Evolutionary conservation across 2,797 vertebrate species (phyloP).

Genomic region (Nannoperca obscura): DNA sequence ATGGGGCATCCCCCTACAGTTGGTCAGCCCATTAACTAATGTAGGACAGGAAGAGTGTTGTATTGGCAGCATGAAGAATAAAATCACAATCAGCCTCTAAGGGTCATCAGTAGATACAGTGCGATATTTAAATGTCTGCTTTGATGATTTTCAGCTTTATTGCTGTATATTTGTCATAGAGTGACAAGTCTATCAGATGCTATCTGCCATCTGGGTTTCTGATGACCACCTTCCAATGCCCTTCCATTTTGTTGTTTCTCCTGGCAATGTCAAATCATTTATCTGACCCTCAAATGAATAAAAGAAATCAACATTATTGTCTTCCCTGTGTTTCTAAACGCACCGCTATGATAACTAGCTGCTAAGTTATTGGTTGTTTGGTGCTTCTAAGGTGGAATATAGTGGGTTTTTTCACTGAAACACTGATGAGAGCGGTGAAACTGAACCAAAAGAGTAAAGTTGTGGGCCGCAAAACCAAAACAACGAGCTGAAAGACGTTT

Average conservation of each 20-base stretch:
- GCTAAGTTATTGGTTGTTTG: background rate
- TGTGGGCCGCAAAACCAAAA: background rate
- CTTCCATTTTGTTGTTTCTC: background rate
- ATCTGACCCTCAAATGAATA: background rate
- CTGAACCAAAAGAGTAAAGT: too few species aligned
- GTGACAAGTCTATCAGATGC: background rate
- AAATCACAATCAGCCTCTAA: conserved; percentile 33
- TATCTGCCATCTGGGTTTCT: background rate
- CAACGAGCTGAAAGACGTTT: background rate
- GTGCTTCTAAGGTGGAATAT: background rate
- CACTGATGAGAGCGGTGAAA: background rate
- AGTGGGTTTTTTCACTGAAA: background rate
- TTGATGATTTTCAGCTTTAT: background rate
- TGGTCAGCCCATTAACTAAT: conserved; percentile 45
- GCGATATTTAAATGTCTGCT: conserved; percentile 15
- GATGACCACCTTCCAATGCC: background rate
- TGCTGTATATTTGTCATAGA: background rate
- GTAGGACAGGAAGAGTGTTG: conserved; percentile 56
- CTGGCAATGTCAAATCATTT: conserved; percentile 1
- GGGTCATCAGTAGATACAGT: conserved; percentile 16
- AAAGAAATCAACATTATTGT: background rate
- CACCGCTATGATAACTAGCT: background rate
- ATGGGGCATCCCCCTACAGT: conserved; percentile 57
- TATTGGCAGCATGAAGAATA: conserved; percentile 37
- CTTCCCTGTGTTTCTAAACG: background rate